Evolutionary conservation across 2,797 vertebrate genomes (phyloP).

Genomic region (Spondyliosoma cantharus): DNA sequence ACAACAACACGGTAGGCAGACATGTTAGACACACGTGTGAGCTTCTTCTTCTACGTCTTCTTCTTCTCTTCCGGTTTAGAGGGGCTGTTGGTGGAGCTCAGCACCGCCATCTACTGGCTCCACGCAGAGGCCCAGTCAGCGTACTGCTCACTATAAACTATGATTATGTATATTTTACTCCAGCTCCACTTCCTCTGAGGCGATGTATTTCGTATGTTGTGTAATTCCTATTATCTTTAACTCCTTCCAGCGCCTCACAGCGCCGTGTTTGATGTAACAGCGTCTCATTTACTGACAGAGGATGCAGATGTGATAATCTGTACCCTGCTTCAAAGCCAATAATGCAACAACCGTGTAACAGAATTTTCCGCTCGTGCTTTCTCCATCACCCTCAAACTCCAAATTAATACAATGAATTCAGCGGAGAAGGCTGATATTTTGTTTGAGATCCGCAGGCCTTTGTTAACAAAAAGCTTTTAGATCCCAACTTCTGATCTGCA

Average conservation of each 20-base stretch:
- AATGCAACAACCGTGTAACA: conserved; percentile 3
- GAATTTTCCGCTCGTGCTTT: conserved; percentile 9
- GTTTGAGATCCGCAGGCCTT: conserved; percentile 7
- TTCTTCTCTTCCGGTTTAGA: neutral
- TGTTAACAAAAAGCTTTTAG: neutral
- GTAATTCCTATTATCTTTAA: conserved; percentile 2
- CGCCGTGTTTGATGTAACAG: conserved; percentile 18
- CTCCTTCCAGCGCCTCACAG: neutral
- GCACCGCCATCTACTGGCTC: conserved; percentile 50
- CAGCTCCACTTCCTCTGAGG: neutral
- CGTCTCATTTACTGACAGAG: conserved; percentile 21
- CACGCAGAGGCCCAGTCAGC: neutral
- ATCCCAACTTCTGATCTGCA: neutral
- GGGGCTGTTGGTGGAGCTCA: neutral
- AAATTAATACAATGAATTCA: conserved; percentile 5
- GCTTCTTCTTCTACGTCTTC: conserved; percentile 27
- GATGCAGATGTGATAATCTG: conserved; percentile 5
- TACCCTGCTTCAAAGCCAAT: conserved; percentile 27
- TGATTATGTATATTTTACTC: neutral
- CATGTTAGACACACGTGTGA: conserved; percentile 82
- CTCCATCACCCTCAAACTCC: neutral
- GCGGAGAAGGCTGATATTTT: conserved; percentile 4
- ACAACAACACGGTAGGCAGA: conserved; percentile 46
- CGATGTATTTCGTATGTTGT: neutral
- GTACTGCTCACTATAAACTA: neutral